These are phyloP conservation scores for Puntigrus tetrazona DNA, from an alignment of 2,113 vertebrate genomes.

Conservation along the genomic window DNA sequence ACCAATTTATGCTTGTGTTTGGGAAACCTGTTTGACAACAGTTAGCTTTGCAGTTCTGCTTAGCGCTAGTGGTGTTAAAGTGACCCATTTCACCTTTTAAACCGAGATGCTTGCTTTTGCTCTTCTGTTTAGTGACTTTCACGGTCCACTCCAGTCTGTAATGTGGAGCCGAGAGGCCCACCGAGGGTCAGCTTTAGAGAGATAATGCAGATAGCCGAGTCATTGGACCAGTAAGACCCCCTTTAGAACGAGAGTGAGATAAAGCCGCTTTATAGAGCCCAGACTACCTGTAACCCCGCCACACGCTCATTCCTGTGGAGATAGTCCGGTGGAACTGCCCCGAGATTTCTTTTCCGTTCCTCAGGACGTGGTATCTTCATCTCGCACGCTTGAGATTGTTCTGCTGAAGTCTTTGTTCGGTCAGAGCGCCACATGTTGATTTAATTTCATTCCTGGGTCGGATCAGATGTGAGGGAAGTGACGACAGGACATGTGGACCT, in stretches of 20 bases:
- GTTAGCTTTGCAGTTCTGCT: background rate
- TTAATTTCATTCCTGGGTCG: conserved; percentile 45
- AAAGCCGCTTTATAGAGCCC: conserved; percentile 12
- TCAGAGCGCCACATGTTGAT: conserved; percentile 45
- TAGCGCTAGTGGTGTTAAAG: background rate
- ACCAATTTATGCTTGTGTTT: background rate
- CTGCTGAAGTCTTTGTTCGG: conserved; percentile 27
- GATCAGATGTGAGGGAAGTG: conserved; percentile 21
- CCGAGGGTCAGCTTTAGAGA: background rate
- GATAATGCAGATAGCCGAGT: conserved; percentile 54
- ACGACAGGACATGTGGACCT: conserved; percentile 1
- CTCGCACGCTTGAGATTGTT: conserved; percentile 37
- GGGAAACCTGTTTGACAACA: background rate
- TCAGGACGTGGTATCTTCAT: conserved; percentile 32
- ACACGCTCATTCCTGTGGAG: conserved; percentile 8
- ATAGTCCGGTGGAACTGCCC: background rate
- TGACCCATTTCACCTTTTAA: background rate
- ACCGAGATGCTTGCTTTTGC: background rate
- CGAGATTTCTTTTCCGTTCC: conserved; percentile 11
- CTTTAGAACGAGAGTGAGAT: conserved; percentile 8
- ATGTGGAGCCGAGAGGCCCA: conserved; percentile 55
- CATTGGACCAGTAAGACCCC: conserved; percentile 27
- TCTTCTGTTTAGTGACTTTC: background rate
- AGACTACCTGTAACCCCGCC: background rate
- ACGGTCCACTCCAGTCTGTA: conserved; percentile 55